Conservation (phyloP, 2,113 vertebrate genomes). For the Myrmophylax atrothorax region DNA sequence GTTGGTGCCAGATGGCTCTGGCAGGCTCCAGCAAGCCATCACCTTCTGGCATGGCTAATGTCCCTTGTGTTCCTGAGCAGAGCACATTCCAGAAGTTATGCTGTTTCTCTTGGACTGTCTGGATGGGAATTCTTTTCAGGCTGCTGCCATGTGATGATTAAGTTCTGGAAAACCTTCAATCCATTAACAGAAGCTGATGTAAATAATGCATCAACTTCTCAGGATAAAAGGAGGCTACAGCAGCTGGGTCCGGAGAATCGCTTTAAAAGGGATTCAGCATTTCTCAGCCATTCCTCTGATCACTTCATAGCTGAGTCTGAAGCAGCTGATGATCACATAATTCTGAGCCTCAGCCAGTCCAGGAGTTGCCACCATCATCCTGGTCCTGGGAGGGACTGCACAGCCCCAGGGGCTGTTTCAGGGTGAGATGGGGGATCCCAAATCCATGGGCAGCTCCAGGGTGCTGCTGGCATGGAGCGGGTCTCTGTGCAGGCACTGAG, state of each 20-base stretch:
- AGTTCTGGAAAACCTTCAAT: constrained; percentile 27
- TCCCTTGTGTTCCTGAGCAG: background rate
- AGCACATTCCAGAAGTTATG: background rate
- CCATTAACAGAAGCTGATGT: background rate
- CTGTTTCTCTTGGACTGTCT: background rate
- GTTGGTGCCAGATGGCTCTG: constrained; percentile 13
- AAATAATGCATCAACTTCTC: background rate
- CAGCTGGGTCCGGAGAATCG: background rate
- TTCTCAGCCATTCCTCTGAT: background rate
- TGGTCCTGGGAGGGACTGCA: background rate
- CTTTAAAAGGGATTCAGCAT: background rate
- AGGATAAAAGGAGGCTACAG: background rate
- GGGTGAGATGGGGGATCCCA: background rate
- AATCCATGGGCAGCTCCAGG: background rate
- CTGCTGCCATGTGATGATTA: background rate
- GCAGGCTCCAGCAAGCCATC: background rate
- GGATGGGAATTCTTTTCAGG: background rate
- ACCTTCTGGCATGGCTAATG: constrained; percentile 12
- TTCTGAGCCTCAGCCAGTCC: background rate
- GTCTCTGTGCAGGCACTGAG: background rate
- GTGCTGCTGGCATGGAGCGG: background rate
- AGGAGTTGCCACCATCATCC: background rate
- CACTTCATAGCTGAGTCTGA: background rate
- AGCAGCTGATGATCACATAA: background rate
- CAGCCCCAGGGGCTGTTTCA: background rate